These are phyloP conservation scores for Gracilinanus agilis DNA, from an alignment of 2,113 vertebrate species.

Conservation along the genomic window DNA sequence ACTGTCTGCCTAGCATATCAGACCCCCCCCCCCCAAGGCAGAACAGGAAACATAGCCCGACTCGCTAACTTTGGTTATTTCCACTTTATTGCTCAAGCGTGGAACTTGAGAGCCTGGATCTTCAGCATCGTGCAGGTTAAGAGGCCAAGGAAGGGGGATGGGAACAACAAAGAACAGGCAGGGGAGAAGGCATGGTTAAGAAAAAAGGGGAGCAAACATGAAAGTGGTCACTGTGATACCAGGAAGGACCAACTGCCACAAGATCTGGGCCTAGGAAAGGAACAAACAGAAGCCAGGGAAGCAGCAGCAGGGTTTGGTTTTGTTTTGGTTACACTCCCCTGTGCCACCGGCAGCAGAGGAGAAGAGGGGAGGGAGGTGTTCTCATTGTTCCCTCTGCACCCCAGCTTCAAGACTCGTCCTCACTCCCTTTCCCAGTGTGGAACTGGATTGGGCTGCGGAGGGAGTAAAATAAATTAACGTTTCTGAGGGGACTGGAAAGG, in stretches of 20 bases:
- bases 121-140: conserved; percentile 80
- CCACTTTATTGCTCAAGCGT: conserved; percentile 86
- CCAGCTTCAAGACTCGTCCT: conserved; percentile 40
- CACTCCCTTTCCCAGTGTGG: conserved; percentile 40
- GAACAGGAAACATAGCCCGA: conserved; percentile 57
- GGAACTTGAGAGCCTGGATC: conserved; percentile 81
- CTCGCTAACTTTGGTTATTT: conserved; percentile 75
- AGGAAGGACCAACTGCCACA: conserved; percentile 35
- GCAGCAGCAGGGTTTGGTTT: conserved; percentile 34
- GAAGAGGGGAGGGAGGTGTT: conserved; percentile 46
- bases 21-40: neutral
- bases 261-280: conserved; percentile 32
- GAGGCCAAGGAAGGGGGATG: conserved; percentile 73
- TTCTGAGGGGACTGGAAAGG: conserved; percentile 1
- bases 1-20: neutral
- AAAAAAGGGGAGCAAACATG: neutral
- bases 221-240: conserved; percentile 42
- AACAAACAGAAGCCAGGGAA: conserved; percentile 2
- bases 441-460: conserved; percentile 46
- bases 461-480: conserved; percentile 78
- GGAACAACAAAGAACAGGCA: conserved; percentile 59
- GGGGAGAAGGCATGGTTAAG: conserved; percentile 27
- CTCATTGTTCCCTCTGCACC: conserved; percentile 50
- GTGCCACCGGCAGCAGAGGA: conserved; percentile 47
- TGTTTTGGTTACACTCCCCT: conserved; percentile 47